Evolutionary conservation across 1,140 invertebrate genomes (phyloP), one percentile per base, ranked within the genome.

Genomic region (Callitettix versicolor): DNA sequence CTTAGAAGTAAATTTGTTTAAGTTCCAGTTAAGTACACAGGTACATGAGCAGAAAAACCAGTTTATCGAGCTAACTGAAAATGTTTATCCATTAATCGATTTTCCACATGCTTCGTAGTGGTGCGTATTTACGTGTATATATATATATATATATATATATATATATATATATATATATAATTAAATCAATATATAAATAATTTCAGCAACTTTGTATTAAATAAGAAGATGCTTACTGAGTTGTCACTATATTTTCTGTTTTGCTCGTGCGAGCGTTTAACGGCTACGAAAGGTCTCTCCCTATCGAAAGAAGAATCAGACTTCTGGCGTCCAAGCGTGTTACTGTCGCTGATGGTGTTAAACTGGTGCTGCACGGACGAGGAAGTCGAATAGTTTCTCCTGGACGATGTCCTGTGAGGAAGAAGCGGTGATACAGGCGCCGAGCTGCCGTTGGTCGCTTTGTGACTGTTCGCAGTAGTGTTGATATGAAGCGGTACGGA

Each of bases 401-500:
- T 73, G 65, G 79, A 80, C 65, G 75, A 79, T 59, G 76, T 79
- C 68, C 79, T 76, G 66, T 66, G 71, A 55, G 78, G 74, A 55
- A 80, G 70, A 22, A 79, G 65, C 18, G 78, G 77, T 57, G 79
- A 78, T 7, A 75, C 73, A 20, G 78, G 76, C 2, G 74, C 75
- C 3, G 76, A 75, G 24, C 69, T 73, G 55, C 73, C 70, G 43
- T 63, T 62, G 26, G 61, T 60, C 6, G 59, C 51, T 59, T 65
- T 67, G 43, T 38, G 61, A 38, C 62, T 66, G 50, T 71, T 68
- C 50, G 69, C 67, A 40, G 65, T 67, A 2, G 79, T 82, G 66
- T 82, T 79, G 54, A 82, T 79, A 64, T 82, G 80, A 9, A 83
- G 67, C 2, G 81, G 81, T 38, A 81, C 73, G 51, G 74, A 76